phyloP scores from a whole-genome alignment of 2,797 vertebrate species.

The Delichon dasypus region DNA sequence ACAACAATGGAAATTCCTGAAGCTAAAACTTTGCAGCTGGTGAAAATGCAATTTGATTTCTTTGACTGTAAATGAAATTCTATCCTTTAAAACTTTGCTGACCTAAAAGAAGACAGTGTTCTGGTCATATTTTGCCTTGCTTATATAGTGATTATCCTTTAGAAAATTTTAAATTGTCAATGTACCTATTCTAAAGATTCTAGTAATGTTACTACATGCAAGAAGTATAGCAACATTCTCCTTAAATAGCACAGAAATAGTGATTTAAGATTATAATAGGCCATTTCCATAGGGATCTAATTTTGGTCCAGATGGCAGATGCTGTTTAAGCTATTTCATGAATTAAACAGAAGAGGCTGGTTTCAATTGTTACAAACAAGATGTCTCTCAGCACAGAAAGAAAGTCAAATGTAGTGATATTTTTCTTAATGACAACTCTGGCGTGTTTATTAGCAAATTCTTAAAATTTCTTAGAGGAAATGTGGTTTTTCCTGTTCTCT shows the following conservation, averaged over 20 bases:
- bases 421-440: background rate
- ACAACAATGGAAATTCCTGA: background rate
- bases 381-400: background rate
- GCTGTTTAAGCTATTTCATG: conserved; percentile 22
- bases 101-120: background rate
- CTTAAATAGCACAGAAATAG: conserved; percentile 19
- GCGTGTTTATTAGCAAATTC: background rate
- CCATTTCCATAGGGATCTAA: conserved; percentile 25
- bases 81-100: background rate
- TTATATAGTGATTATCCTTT: background rate
- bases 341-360: conserved; percentile 5
- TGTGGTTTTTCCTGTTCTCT: background rate
- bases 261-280: conserved; percentile 24
- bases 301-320: conserved; percentile 45
- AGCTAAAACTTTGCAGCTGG: background rate
- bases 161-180: background rate
- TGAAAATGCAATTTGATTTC: background rate
- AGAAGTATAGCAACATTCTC: background rate
- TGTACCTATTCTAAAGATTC: background rate
- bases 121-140: background rate
- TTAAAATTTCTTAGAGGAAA: background rate
- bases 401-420: background rate
- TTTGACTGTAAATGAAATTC: background rate
- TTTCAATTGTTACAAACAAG: conserved; percentile 11
- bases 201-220: background rate